Conservation (phyloP, 2,113 vertebrate species). For the Bothrops jararaca region DNA sequence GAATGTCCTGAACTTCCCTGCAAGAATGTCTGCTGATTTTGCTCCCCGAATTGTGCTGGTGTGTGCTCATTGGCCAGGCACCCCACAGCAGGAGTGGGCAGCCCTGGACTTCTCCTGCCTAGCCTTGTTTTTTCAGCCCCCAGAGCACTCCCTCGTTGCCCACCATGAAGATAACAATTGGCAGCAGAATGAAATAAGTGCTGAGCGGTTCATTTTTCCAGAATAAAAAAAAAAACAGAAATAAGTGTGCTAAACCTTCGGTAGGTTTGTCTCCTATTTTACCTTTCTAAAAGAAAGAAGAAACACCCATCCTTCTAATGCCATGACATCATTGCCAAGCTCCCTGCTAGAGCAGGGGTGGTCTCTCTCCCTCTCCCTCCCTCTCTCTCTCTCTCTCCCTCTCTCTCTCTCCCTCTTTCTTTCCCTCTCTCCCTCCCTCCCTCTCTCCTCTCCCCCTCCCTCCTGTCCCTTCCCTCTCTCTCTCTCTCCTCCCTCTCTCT, state of each 20-base stretch:
- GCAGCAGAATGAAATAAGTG: not conserved
- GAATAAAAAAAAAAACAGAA: not conserved
- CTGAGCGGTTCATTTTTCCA: not conserved
- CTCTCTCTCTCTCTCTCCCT: no score
- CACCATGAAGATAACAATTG: not conserved
- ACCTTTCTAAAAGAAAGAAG: not conserved
- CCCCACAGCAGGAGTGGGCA: not conserved
- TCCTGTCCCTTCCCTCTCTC: no score
- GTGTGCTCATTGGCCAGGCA: not conserved
- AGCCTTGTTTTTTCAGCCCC: not conserved
- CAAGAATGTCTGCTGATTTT: not conserved
- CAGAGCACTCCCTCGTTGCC: not conserved
- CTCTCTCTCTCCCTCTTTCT: no score
- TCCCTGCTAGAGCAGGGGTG: not conserved
- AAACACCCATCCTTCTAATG: not conserved
- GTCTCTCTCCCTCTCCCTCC: no score
- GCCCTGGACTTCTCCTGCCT: not conserved
- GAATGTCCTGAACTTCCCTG: no score
- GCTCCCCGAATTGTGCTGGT: not conserved
- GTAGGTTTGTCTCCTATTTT: not conserved
- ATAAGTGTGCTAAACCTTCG: not conserved
- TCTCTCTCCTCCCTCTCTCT: no score
- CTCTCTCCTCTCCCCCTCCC: no score
- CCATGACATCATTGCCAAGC: not conserved
- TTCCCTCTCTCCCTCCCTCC: no score